A percentile compares a stretch with the other conserved stretches of the same genome.
Conservation (phyloP, 1,140 invertebrate genomes). For the Achroia grisella region DNA sequence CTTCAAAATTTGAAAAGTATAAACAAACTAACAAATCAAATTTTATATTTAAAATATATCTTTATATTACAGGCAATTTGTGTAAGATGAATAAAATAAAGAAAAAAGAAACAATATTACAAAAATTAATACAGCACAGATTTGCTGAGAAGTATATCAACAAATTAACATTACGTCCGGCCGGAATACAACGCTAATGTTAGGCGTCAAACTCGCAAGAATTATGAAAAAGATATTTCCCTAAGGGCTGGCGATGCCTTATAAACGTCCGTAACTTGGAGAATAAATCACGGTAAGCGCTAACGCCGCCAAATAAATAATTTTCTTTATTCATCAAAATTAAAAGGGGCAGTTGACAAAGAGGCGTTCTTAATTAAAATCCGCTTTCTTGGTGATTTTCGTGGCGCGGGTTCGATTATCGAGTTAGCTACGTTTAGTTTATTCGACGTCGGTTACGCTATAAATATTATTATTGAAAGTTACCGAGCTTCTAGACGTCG, state of each 20-base stretch:
- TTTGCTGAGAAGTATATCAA: conserved; percentile 2
- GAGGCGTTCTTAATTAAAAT: conserved; percentile 60
- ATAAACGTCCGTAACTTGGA: conserved; percentile 52
- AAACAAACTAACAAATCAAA: no score
- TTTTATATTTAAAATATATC: no score
- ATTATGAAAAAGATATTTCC: conserved; percentile 49
- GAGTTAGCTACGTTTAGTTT: conserved; percentile 22
- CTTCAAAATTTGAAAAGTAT: no score
- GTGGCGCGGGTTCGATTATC: conserved; percentile 33
- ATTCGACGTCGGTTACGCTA: conserved; percentile 14
- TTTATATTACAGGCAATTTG: no score
- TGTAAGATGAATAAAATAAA: no score
- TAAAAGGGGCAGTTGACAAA: conserved; percentile 69
- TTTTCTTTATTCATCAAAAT: conserved; percentile 73
- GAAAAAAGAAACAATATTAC: no score
- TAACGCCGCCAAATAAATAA: conserved; percentile 65
- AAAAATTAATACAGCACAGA: not conserved
- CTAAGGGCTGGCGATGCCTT: conserved; percentile 30
- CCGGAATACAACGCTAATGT: conserved; percentile 9
- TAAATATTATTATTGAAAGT: conserved; percentile 27
- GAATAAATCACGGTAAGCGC: conserved; percentile 61
- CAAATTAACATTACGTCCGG: no score
- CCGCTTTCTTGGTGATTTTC: conserved; percentile 39
- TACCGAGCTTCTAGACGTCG: not conserved
- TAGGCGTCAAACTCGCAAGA: conserved; percentile 22